phyloP scores from a whole-genome alignment of 23 tunicate genomes.

The Trididemnum clinides region DNA sequence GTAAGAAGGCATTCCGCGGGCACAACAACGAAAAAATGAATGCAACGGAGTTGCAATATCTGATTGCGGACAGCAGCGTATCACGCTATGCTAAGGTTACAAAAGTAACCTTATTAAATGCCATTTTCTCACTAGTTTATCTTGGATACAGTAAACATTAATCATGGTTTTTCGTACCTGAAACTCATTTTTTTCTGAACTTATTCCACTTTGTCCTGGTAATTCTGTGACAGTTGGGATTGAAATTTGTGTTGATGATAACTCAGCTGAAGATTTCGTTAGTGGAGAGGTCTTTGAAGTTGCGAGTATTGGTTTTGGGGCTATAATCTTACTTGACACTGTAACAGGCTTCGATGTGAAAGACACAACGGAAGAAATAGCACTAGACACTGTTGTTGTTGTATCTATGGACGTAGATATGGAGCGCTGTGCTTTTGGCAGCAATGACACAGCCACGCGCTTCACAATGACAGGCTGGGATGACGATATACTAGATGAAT shows the following conservation, averaged over 20 bases:
- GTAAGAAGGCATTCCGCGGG: too few relatives aligned
- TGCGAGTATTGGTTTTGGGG: conserved; percentile 9
- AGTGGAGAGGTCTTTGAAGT: background rate
- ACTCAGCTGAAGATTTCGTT: background rate
- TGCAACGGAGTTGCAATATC: too few relatives aligned
- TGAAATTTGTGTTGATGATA: background rate
- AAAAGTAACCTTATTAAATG: too few relatives aligned
- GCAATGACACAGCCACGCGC: conserved; percentile 25
- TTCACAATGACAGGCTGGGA: conserved; percentile 39
- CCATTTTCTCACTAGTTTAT: too few relatives aligned
- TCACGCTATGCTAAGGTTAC: too few relatives aligned
- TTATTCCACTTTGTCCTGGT: background rate
- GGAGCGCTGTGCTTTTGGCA: conserved; percentile 25
- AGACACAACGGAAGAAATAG: background rate
- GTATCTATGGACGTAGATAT: background rate
- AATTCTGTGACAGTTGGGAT: background rate
- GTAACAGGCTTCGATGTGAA: conserved; percentile 19
- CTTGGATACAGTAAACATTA: too few relatives aligned
- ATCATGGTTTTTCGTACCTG: background rate
- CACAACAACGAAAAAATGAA: too few relatives aligned
- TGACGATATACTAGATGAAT: background rate
- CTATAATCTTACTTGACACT: background rate
- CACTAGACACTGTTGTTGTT: background rate
- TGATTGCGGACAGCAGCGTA: too few relatives aligned
- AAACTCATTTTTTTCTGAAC: background rate